Evolutionary conservation across 2,113 vertebrate genomes (phyloP).

Genomic region (Phalacrocorax brasilianus): DNA sequence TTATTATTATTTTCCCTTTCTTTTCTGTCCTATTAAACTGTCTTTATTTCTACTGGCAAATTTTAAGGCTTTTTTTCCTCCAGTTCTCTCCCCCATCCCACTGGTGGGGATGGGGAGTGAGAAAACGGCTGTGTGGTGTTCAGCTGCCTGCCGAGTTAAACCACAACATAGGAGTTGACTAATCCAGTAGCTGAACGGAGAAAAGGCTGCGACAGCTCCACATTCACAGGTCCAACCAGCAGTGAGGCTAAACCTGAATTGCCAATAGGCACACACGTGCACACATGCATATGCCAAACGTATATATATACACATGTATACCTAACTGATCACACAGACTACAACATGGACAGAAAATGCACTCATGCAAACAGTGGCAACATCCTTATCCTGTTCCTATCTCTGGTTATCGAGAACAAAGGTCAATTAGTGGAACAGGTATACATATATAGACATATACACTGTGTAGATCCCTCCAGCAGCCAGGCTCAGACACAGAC

Average conservation of each 20-base stretch:
- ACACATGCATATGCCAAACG: neutral
- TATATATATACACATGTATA: rapidly evolving
- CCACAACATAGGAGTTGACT: neutral
- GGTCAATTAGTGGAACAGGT: neutral
- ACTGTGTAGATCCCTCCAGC: neutral
- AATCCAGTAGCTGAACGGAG: neutral
- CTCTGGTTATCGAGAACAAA: neutral
- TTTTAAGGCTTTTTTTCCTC: too few relatives aligned
- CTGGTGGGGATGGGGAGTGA: too few relatives aligned
- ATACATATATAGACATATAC: neutral
- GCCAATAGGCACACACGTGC: rapidly evolving
- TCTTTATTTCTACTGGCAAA: too few relatives aligned
- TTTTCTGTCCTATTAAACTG: too few relatives aligned
- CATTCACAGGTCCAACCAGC: neutral
- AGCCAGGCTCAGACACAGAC: neutral
- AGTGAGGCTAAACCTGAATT: neutral
- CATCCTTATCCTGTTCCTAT: neutral
- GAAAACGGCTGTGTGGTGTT: too few relatives aligned
- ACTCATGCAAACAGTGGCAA: neutral
- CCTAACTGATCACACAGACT: neutral
- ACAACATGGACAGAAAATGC: neutral
- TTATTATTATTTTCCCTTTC: too few relatives aligned
- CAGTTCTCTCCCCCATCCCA: too few relatives aligned
- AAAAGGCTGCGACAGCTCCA: neutral
- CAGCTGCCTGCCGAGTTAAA: too few relatives aligned